Evolutionary conservation across 2,888 invertebrate species (phyloP), one percentile per base, ranked within the genome.

Genomic region (Tineola bisselliella): DNA sequence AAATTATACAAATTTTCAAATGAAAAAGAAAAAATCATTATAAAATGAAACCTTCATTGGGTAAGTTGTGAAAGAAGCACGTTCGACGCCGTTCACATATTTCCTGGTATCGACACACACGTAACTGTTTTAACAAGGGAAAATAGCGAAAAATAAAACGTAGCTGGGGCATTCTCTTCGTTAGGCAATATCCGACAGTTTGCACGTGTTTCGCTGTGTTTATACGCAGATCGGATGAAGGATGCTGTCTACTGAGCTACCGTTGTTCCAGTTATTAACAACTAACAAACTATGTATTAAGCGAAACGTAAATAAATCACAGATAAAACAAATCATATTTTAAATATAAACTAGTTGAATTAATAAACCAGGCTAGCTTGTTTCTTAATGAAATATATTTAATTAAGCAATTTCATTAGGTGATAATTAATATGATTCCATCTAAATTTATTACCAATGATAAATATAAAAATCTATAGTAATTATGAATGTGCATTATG

Each of bases 101-200:
- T 58, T 58, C 33, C 58, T 58, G 58, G 58, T 33, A 58, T 58
- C 58, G 58, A 58, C 58, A 58, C 56, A 56, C 58, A 58, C 58
- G 58, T 58, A 58, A 58, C 58, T 33, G 58, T 17, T 58, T 58
- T 33, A 33, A 58, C 58, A 33, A 33, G 58, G 33, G 33, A 58
- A 58, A 58, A 54, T 25, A 54, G 54, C 54, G 54, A 54, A 54
- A 54, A 54, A 54, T 54, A 54, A 54, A 54, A 54, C 54, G 54
- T n/a, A 12, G 17, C 48, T 25, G 54, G 25, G 54, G 19, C 54
- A 17, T 54, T 54, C 54, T 54, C 54, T 54, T 54, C 54, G 54
- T 54, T 54, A 54, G 19, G 19, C 19, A 25, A 54, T 54, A 54
- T 54, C 54, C 54, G 54, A 54, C 54, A 54, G 54, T 54, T 54